Evolutionary conservation across 2,888 invertebrate species (phyloP), one percentile per base, ranked within the genome.

Genomic region (Spatulosminthurus flaviceps): DNA sequence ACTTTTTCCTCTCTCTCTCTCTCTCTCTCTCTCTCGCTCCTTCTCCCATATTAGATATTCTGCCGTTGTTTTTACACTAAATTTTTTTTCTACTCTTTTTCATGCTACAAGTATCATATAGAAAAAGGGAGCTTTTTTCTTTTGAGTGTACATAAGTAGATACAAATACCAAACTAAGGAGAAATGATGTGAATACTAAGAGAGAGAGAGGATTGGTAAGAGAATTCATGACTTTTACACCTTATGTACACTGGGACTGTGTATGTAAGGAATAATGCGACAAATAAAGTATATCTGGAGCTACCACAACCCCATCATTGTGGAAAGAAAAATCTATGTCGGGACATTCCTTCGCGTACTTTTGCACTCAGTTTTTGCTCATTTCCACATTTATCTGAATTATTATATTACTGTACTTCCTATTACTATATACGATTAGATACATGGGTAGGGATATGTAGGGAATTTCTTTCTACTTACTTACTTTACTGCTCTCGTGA

Each of bases 51-150:
- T 51, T 51, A 9, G 51, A 51, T 51, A 51, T 51, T 51, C 51
- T 51, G 51, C 16, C 51, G 51, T 16, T 51, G 51, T 51, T 51
- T 51, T 51, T 51, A 51, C 51, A 51, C 51, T 51, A 51, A 51
- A 9, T 19, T 19, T 51, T 13, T 51, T 51, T 51, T n/a, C n/a
- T n/a, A n/a, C n/a, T 19, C 34, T 34, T 34, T 51, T 51, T 19
- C n/a, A 51, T 51, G 5, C 51, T 51, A 13, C 16, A 51, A 13
- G 51, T 51, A 51, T 13, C 16, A 4, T 51, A 19, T n/a, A 2
- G n/a, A n/a, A n/a, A n/a, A n/a, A n/a, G n/a, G n/a, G n/a, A n/a
- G n/a, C n/a, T n/a, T n/a, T n/a, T n/a, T n/a, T n/a, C n/a, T n/a
- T n/a, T n/a, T n/a, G n/a, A n/a, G n/a, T n/a, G n/a, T n/a, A n/a